phyloP scores from a whole-genome alignment of 2,113 vertebrate species.

The Cyprinodon brontotheroides region DNA sequence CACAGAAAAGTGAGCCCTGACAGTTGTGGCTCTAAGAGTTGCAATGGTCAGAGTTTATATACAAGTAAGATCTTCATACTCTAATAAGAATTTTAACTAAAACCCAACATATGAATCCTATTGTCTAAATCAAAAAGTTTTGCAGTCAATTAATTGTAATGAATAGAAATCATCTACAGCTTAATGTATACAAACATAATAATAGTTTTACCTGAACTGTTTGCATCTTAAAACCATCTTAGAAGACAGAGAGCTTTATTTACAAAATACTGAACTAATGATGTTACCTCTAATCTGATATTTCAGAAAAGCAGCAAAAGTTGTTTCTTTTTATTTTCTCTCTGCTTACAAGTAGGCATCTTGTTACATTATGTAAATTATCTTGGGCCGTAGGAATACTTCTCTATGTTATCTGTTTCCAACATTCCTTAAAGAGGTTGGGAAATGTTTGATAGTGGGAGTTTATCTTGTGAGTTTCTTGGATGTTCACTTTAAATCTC shows the following conservation, averaged over 20 bases:
- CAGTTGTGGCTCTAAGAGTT: neutral
- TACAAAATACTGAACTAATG: neutral
- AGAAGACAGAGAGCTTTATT: neutral
- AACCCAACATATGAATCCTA: neutral
- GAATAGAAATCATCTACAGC: too few relatives aligned
- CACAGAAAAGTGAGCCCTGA: neutral
- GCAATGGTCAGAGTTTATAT: neutral
- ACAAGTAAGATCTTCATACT: neutral
- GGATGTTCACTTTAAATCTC: conserved; percentile 12
- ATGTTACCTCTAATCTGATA: neutral
- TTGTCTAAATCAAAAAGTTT: too few relatives aligned
- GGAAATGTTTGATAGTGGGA: conserved; percentile 23
- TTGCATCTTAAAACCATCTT: neutral
- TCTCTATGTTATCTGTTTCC: conserved; percentile 36
- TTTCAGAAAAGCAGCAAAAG: conserved; percentile 17
- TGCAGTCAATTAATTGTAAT: too few relatives aligned
- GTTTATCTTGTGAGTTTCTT: neutral
- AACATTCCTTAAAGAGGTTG: conserved; percentile 9
- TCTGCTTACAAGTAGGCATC: neutral
- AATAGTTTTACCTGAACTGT: neutral
- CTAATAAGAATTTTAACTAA: neutral
- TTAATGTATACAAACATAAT: neutral
- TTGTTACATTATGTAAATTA: conserved; percentile 48
- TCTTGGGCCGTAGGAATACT: conserved; percentile 13
- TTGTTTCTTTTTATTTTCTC: neutral